Conservation (phyloP, 2,113 vertebrate species). For the Neodontobutis hainanensis region DNA sequence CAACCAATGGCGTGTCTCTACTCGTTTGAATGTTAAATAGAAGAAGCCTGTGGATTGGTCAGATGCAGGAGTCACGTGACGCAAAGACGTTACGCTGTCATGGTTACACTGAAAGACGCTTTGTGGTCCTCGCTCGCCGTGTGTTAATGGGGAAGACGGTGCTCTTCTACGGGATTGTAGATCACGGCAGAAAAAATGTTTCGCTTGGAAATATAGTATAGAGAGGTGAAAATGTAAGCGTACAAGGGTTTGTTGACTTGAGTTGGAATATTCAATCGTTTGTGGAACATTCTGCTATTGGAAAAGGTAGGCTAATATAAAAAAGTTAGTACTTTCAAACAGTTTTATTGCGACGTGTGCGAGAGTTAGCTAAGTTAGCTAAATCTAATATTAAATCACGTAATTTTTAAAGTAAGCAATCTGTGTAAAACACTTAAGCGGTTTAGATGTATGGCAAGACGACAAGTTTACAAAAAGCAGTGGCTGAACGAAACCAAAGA, state of each 20-base stretch:
- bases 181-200: conserved; percentile 27
- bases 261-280: not conserved
- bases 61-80: conserved; percentile 31
- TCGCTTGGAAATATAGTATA: not conserved
- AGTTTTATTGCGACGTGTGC: not conserved
- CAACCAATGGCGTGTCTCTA: conserved; percentile 65
- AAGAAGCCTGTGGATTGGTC: conserved; percentile 45
- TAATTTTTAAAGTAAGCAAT: no score
- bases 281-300: conserved; percentile 8
- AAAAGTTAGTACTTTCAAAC: not conserved
- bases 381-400: no score
- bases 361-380: not conserved
- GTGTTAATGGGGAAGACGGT: conserved; percentile 25
- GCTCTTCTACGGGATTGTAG: conserved; percentile 21
- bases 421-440: no score
- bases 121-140: conserved; percentile 53
- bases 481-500: conserved; percentile 19
- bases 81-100: conserved; percentile 75
- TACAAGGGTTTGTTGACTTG: not conserved
- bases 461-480: not conserved
- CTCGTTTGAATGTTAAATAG: conserved; percentile 65
- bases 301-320: conserved; percentile 38
- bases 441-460: no score
- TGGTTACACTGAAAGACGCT: conserved; percentile 81
- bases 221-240: conserved; percentile 14